phyloP scores from a whole-genome alignment of 2,113 vertebrate species.

The Lucifuga dentata region DNA sequence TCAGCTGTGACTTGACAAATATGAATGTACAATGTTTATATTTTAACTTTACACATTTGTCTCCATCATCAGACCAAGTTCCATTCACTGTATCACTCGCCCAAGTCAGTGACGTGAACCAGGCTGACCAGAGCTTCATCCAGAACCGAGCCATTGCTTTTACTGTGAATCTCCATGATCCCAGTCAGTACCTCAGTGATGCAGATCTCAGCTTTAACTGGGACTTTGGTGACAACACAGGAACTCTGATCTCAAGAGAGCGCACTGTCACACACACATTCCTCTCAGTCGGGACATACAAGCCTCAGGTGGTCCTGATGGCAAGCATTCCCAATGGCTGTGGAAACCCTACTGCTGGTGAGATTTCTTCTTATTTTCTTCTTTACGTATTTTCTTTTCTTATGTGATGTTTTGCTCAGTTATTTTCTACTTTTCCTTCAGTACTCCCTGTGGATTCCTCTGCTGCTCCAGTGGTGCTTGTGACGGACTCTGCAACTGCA shows the following conservation, averaged over 20 bases:
- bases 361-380: constrained; percentile 14
- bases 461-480: constrained; percentile 55
- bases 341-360: constrained; percentile 75
- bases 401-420: constrained; percentile 1
- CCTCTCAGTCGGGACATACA: constrained; percentile 81
- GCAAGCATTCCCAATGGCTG: constrained; percentile 90
- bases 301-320: constrained; percentile 88
- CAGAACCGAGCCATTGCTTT: constrained; percentile 91
- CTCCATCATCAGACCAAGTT: constrained; percentile 86
- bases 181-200: constrained; percentile 87
- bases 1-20: too few species aligned
- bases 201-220: constrained; percentile 93
- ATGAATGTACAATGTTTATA: too few species aligned
- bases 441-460: constrained; percentile 41
- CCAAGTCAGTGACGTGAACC: constrained; percentile 85
- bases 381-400: neutral
- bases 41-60: neutral
- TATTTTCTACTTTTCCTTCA: constrained; percentile 35
- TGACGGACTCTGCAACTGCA: constrained; percentile 58
- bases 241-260: constrained; percentile 90
- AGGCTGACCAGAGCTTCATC: constrained; percentile 85
- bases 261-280: constrained; percentile 90
- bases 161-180: constrained; percentile 89
- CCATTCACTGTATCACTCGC: constrained; percentile 87
- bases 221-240: constrained; percentile 93